Conservation (phyloP, 2,113 vertebrate genomes). For the Sebastes fasciatus region DNA sequence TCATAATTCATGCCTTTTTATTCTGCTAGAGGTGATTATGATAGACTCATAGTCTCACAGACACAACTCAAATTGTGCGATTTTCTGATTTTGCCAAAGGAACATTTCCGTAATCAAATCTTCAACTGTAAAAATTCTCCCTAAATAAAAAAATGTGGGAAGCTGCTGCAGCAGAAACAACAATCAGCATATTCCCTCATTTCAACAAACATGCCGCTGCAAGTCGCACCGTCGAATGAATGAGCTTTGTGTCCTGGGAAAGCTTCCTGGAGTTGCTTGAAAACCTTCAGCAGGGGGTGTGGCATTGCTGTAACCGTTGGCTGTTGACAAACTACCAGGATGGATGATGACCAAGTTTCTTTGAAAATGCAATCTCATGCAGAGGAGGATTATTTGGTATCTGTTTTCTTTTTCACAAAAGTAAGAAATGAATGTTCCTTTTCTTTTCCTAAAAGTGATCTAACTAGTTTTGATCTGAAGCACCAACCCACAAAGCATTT, state of each 20-base stretch:
- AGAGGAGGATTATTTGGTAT: neutral
- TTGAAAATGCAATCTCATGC: slow-evolving; percentile 10
- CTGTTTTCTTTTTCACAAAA: neutral
- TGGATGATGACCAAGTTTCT: slow-evolving; percentile 35
- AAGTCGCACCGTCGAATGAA: slow-evolving; percentile 33
- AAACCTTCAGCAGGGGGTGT: slow-evolving; percentile 27
- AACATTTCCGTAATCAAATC: neutral
- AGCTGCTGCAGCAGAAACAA: neutral
- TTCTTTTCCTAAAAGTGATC: neutral
- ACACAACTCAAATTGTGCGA: neutral
- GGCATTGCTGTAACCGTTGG: slow-evolving; percentile 52
- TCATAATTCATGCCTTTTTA: neutral
- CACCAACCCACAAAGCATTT: neutral
- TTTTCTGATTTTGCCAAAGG: neutral
- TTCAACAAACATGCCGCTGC: slow-evolving; percentile 51
- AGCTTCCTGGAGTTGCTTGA: slow-evolving; percentile 17
- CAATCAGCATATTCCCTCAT: slow-evolving; percentile 1
- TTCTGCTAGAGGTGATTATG: neutral
- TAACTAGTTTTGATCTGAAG: neutral
- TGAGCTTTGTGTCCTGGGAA: slow-evolving; percentile 43
- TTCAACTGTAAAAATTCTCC: neutral
- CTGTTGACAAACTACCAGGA: slow-evolving; percentile 37
- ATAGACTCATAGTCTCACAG: neutral
- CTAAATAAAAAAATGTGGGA: neutral
- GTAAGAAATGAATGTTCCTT: neutral